Evolutionary conservation across 2,888 invertebrate genomes (phyloP).

Genomic region (Campoletis raptor): DNA sequence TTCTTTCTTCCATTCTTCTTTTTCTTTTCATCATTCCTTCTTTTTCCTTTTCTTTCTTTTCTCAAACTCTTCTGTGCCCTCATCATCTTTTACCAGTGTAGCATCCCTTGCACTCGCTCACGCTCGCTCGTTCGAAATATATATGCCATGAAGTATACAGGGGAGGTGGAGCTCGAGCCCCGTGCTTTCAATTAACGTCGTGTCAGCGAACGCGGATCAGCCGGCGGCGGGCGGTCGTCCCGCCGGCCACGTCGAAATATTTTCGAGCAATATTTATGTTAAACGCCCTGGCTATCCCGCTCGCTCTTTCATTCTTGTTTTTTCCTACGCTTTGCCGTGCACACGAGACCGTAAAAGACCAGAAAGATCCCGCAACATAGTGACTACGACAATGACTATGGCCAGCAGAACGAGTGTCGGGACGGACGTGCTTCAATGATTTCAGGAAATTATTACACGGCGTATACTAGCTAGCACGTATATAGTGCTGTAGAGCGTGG

Average conservation of each 20-base stretch:
- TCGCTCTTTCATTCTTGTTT: slow-evolving; percentile 55
- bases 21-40: slow-evolving; percentile 41
- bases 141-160: slow-evolving; percentile 20
- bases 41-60: slow-evolving; percentile 27
- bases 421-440: slow-evolving; percentile 52
- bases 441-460: slow-evolving; percentile 52
- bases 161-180: slow-evolving; percentile 60
- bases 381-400: slow-evolving; percentile 28
- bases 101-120: slow-evolving; percentile 53
- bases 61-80: slow-evolving; percentile 49
- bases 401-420: slow-evolving; percentile 46
- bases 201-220: slow-evolving; percentile 79
- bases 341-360: slow-evolving; percentile 39
- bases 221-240: slow-evolving; percentile 74
- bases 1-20: slow-evolving; percentile 30
- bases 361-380: slow-evolving; percentile 28
- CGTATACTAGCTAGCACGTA: slow-evolving; percentile 13
- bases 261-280: slow-evolving; percentile 81
- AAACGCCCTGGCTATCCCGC: slow-evolving; percentile 71
- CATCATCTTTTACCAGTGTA: slow-evolving; percentile 53
- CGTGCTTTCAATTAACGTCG: slow-evolving; percentile 81
- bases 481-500: slow-evolving; percentile 38
- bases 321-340: slow-evolving; percentile 48
- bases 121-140: slow-evolving; percentile 34
- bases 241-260: slow-evolving; percentile 77